Base-by-base conservation (phyloP, 2,888 invertebrate species). In the Microdon myrmicae region DNA sequence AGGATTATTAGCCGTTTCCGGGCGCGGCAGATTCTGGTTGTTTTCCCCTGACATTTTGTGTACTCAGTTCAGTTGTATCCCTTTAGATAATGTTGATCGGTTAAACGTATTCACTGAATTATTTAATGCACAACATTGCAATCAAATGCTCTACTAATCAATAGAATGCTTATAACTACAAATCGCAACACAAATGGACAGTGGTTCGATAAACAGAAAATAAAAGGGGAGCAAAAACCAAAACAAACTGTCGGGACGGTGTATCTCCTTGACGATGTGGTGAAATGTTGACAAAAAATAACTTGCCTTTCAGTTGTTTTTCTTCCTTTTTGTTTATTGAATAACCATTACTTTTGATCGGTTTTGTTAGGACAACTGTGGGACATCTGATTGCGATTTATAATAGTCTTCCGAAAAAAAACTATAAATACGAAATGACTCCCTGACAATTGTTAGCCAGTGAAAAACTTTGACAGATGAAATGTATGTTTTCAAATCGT, bases 11-110 rank as follows among this genome's bases (percentile, higher is more conserved):
- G 39, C 37, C 54, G 49, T 47, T 14, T 59, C 54, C 28, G 58
- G 45, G 23, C 64, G 58, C 26, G 58, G 61, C 39, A 41, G 19
- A 41, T 45, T 64, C 2, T 22, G 31, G 31, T 61, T 68, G 28
- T 35, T 37, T 29, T 64, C 56, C 37, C 58, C 68, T 25, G 68
- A 48, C 68, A 68, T 68, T n/a, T n/a, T n/a, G n/a, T n/a, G 3
- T 45, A 20, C 23, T 32, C 17, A 35, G 9, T 22, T 16, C n/a
- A n/a, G n/a, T 37, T 8, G 12, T 39, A 9, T 47, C 10, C 34
- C 17, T 12, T 47, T 19, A 39, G 8, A 9, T 38, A 14, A 8
- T 44, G 10, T 28, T 39, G 10, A 43, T 2, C 10, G 28, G 43
- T 32, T 53, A 41, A 26, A 23, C 43, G 25, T n/a, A 54, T 61